phyloP scores from a whole-genome alignment of 2,113 vertebrate genomes.

The Vombatus ursinus region DNA sequence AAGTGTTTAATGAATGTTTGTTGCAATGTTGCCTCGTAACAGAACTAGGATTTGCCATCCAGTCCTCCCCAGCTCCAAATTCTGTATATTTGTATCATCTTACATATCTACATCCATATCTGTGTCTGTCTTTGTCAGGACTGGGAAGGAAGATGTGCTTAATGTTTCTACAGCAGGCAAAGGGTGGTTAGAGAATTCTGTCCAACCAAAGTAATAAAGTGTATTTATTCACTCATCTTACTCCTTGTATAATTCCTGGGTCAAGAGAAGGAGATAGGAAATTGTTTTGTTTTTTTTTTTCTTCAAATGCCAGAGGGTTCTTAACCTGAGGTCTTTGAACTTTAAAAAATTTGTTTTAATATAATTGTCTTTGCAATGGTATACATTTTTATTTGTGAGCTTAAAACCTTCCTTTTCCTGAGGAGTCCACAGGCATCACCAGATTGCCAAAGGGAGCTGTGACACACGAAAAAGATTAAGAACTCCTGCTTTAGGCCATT shows the following conservation, averaged over 20 bases:
- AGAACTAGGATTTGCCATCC: neutral
- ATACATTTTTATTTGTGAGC: neutral
- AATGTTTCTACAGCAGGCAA: neutral
- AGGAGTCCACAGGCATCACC: neutral
- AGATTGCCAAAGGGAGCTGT: neutral
- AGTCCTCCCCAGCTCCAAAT: neutral
- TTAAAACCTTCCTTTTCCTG: neutral
- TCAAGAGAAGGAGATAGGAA: neutral
- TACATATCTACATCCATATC: neutral
- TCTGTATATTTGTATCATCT: neutral
- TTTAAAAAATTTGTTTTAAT: neutral
- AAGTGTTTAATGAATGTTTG: neutral
- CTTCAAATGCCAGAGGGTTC: neutral
- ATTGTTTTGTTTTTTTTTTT: too few relatives aligned
- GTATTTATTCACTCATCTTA: neutral
- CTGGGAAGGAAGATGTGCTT: neutral
- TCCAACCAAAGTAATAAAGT: neutral
- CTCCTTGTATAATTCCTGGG: neutral
- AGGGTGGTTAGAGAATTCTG: neutral
- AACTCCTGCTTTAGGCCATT: neutral
- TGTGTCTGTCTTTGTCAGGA: neutral
- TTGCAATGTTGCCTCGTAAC: neutral
- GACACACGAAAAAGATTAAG: neutral
- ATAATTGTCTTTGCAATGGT: neutral
- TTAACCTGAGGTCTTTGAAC: neutral